Evolutionary conservation across 2,888 invertebrate species (phyloP).

Genomic region (Biston stratarius): DNA sequence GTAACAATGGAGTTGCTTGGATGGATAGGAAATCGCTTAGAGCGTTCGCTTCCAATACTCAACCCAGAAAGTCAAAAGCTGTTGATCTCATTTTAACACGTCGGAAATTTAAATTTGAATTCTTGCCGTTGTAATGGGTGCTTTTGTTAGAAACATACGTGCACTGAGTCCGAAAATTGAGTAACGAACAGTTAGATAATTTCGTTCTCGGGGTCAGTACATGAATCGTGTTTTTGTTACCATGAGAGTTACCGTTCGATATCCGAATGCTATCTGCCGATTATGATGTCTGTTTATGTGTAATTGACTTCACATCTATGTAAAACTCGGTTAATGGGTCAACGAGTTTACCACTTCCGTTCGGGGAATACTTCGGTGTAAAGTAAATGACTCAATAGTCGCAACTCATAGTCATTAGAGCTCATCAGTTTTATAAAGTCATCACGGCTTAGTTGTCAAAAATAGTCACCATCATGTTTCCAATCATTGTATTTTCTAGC

Average conservation of each 20-base stretch:
- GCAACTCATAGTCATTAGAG: constrained; percentile 15
- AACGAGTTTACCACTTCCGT: constrained; percentile 48
- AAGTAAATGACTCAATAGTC: constrained; percentile 48
- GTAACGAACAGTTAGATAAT: constrained; percentile 75
- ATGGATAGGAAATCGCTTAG: constrained; percentile 40
- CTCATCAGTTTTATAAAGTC: constrained; percentile 30
- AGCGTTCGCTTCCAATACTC: constrained; percentile 31
- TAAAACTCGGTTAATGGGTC: constrained; percentile 68
- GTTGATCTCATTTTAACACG: constrained; percentile 58
- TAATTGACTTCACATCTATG: constrained; percentile 61
- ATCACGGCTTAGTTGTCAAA: constrained; percentile 32
- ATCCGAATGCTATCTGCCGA: constrained; percentile 46
- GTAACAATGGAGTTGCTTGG: constrained; percentile 50
- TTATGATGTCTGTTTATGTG: constrained; percentile 53
- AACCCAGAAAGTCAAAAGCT: constrained; percentile 55
- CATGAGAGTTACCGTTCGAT: constrained; percentile 66
- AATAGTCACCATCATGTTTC: constrained; percentile 30
- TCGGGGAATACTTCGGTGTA: constrained; percentile 42
- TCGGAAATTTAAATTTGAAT: constrained; percentile 59
- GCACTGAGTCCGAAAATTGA: constrained; percentile 63
- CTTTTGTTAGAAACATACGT: constrained; percentile 62
- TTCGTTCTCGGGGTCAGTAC: constrained; percentile 64
- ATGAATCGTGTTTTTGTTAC: constrained; percentile 68
- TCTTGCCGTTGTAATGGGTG: constrained; percentile 54
- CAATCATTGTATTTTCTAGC: no score